Percentiles rank a stretch among this genome's conserved stretches.
Conservation (phyloP, 2,797 vertebrate genomes). For the Erpetoichthys calabaricus region DNA sequence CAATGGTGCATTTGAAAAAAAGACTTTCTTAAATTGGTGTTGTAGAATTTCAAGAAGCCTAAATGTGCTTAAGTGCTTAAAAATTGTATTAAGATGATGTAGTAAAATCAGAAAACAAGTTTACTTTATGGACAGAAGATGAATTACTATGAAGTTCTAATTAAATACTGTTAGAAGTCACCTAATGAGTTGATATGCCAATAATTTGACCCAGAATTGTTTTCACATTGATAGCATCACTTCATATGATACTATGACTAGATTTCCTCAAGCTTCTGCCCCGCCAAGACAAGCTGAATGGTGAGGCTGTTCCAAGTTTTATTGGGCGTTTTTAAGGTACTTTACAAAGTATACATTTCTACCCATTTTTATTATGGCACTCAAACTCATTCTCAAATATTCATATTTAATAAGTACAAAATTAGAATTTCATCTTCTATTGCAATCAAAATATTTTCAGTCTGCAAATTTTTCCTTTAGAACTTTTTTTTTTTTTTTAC, state of each 20-base stretch:
- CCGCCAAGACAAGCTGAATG: slow-evolving; percentile 56
- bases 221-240: slow-evolving; percentile 37
- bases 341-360: slow-evolving; percentile 8
- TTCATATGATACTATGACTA: slow-evolving; percentile 55
- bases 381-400: too few species aligned
- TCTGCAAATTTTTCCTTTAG: too few species aligned
- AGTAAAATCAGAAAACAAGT: background rate
- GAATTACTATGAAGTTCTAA: background rate
- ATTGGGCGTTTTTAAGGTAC: slow-evolving; percentile 49
- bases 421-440: too few species aligned
- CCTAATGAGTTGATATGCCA: slow-evolving; percentile 5
- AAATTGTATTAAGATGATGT: too few species aligned
- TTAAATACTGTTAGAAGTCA: background rate
- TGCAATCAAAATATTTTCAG: too few species aligned
- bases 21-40: too few species aligned
- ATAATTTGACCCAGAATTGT: slow-evolving; percentile 4
- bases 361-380: background rate
- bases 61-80: too few species aligned
- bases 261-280: slow-evolving; percentile 56
- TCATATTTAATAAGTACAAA: too few species aligned
- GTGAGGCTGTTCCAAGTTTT: slow-evolving; percentile 38
- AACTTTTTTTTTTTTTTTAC: too few species aligned
- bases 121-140: background rate
- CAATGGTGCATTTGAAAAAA: too few species aligned
- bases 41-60: too few species aligned